Percentiles rank a stretch among this genome's conserved stretches.
These are phyloP conservation scores for Temnothorax curvispinosus DNA, from an alignment of 1,140 invertebrate genomes.

Conservation along the genomic window DNA sequence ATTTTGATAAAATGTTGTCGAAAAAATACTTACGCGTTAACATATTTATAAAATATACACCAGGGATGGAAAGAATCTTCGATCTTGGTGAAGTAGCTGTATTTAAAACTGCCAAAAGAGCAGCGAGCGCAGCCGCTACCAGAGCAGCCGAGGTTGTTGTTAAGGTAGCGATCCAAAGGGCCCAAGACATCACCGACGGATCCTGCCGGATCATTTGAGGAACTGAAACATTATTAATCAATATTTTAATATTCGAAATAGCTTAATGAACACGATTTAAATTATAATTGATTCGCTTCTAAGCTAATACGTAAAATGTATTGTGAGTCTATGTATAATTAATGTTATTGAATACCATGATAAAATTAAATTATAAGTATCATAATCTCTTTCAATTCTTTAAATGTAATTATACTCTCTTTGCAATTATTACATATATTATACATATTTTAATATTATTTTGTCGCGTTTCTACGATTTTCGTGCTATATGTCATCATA, in stretches of 20 bases:
- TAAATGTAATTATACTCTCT: not conserved
- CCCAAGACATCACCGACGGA: slow-evolving; percentile 89
- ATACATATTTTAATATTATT: not conserved
- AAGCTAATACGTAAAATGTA: not conserved
- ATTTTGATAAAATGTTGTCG: not conserved
- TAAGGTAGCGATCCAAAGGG: slow-evolving; percentile 91
- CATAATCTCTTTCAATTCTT: not conserved
- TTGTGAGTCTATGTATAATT: not conserved
- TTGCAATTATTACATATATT: not conserved
- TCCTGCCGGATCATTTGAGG: slow-evolving; percentile 88
- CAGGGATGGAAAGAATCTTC: slow-evolving; percentile 91
- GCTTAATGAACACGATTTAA: not conserved
- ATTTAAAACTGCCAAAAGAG: slow-evolving; percentile 92
- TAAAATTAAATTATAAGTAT: not conserved
- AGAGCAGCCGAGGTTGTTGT: slow-evolving; percentile 88
- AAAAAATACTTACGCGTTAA: slow-evolving; percentile 88
- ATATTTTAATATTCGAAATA: not conserved
- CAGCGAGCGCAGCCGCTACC: slow-evolving; percentile 89
- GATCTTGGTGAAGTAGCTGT: slow-evolving; percentile 91
- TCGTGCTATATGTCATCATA: not conserved
- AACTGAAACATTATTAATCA: slow-evolving; percentile 84
- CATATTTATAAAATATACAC: slow-evolving; percentile 92
- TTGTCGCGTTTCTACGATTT: not conserved
- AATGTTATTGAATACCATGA: not conserved
- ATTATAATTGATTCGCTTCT: not conserved